Evolutionary conservation across 92 coral and sea anemone species (phyloP), one percentile per base, ranked within the genome.

Genomic region (Parazoanthus atlanticus): DNA sequence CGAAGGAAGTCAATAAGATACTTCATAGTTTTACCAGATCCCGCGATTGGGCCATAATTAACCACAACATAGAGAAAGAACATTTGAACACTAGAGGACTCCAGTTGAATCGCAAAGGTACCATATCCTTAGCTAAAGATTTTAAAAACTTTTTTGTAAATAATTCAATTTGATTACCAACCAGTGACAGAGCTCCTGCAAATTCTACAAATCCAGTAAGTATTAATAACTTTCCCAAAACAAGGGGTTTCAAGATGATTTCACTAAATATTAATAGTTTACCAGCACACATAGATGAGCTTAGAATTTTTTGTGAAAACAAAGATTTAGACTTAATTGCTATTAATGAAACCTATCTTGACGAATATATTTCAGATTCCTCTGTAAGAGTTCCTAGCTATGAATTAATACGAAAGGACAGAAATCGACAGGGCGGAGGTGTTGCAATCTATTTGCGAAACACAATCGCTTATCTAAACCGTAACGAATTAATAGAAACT

Each of bases 371-470:
- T 26, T 70, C 75, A 28, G 75, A 70, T 70, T 70, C 75, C 32
- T 32, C 15, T 7, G 33, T 70, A 15, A 70, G 75, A n/a, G n/a
- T 26, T 32, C 33, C 75, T 28, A 10, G 34, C 36, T 70, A 70
- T 16, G 75, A 70, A 70, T 8, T 70, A 2, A 34, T 34, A 34
- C 38, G 38, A 3, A 34, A 34, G 38, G 80, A 38, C 80, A 76
- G 80, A 76, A 76, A 76, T 46, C 80, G 80, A 41, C 80, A n/a
- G 32, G 56, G 80, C 47, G 80, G 80, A 76, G 54, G 80, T 76
- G 80, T 76, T 76, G 80, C 80, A 76, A 36, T 76, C n/a, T 76
- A 36, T 19, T 52, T 76, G 47, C 47, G 80, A 76, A 76, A 76
- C 30, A 12, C 80, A 31, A 76, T 76, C 28, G 17, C 33, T 76